Evolutionary conservation across 2,888 invertebrate genomes (phyloP), one percentile per base, ranked within the genome.

Genomic region (Scaptomyza reducta): DNA sequence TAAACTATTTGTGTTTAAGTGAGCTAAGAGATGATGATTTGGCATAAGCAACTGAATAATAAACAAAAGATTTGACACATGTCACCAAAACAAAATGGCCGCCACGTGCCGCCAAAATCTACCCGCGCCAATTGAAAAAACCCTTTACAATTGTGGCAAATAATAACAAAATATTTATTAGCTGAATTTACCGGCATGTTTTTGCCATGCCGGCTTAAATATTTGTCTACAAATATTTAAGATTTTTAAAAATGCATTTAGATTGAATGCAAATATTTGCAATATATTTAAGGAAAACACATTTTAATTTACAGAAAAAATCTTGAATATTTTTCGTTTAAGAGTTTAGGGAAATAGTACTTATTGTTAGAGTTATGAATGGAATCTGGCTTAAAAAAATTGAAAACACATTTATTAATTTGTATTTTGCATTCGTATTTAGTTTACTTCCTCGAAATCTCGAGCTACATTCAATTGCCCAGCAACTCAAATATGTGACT

Each of bases 391-490:
- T 2, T 4, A 58, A 16, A 16, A 7, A 40, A 16, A 54, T 42
- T 4, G n/a, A 33, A 16, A 14, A 7, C 3, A 27, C 29, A 14
- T 18, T 11, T 16, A 51, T 14, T 40, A 6, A 16, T 16, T 35
- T 55, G 33, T 18, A 50, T 11, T 50, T 35, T 38, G 14, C 50
- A 35, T 3, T 7, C 11, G 11, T 50, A 6, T n/a, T n/a, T 22
- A 2, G 4, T 18, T 38, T 2, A 13, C 22, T 18, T 35, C 18
- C 5, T 27, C 29, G 40, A 13, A 16, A 42, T 61, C 50, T 44
- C 54, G 42, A 45, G 41, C 13, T 45, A 45, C 42, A 59, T 59
- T 62, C 46, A 74, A 70, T 58, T 58, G 58, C 31, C 44, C 42
- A 60, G 46, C 44, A 41, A 31, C 45, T 45, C 10, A 38, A 38